phyloP scores from a whole-genome alignment of 2,888 invertebrate species.

The Morinoia aosen region DNA sequence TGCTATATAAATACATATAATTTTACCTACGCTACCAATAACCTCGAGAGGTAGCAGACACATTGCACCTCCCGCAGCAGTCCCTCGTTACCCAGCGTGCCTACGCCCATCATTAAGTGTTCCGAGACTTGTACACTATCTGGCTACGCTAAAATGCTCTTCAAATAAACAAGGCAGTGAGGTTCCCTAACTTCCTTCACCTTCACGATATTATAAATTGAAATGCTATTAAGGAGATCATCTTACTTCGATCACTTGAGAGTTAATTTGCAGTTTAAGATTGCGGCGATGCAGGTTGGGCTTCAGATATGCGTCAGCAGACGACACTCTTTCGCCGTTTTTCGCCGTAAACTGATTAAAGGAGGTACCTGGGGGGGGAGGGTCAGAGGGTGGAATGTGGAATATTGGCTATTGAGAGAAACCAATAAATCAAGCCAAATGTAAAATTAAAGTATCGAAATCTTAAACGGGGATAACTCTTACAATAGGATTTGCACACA shows the following conservation, averaged over 20 bases:
- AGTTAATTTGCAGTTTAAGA: constrained; percentile 59
- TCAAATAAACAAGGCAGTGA: constrained; percentile 81
- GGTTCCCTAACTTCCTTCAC: constrained; percentile 76
- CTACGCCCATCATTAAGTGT: too few species aligned
- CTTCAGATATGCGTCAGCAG: constrained; percentile 80
- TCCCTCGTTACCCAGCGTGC: too few species aligned
- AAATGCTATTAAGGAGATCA: constrained; percentile 80
- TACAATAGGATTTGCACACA: too few species aligned
- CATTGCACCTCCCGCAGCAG: too few species aligned
- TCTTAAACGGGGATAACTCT: too few species aligned
- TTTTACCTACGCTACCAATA: too few species aligned
- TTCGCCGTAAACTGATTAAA: constrained; percentile 88
- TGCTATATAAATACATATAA: too few species aligned
- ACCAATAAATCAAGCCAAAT: too few species aligned
- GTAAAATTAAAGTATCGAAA: too few species aligned
- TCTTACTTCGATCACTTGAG: constrained; percentile 55
- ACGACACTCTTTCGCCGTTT: constrained; percentile 89
- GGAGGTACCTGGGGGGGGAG: constrained; percentile 80
- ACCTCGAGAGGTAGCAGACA: too few species aligned
- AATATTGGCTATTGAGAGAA: too few species aligned
- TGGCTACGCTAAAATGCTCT: constrained; percentile 89
- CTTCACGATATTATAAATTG: constrained; percentile 89
- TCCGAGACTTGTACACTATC: constrained; percentile 69
- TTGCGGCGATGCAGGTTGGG: constrained; percentile 55
- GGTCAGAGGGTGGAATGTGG: constrained; percentile 78